Evolutionary conservation across 2,888 invertebrate species (phyloP).

Genomic region (Drosophila mimetica): DNA sequence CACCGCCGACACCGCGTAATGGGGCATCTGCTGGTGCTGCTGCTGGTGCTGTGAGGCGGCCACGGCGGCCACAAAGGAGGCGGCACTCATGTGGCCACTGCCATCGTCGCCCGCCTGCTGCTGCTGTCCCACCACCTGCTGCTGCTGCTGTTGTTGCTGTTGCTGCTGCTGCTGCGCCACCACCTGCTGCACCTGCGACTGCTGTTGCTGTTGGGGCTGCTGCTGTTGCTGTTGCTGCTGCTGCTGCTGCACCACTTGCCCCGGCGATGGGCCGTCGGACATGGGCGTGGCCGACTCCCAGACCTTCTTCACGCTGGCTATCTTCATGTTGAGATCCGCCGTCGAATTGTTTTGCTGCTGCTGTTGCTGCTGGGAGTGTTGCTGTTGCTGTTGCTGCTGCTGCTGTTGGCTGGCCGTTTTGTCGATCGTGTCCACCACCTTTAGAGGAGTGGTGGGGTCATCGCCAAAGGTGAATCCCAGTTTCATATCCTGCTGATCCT

Average conservation of each 20-base stretch:
- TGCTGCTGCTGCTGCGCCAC: constrained; percentile 40
- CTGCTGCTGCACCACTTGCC: constrained; percentile 73
- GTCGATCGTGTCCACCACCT: constrained; percentile 59
- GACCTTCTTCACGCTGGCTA: constrained; percentile 94
- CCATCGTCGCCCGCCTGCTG: constrained; percentile 66
- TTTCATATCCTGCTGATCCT: constrained; percentile 94
- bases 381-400: constrained; percentile 63
- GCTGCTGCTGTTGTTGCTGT: constrained; percentile 52
- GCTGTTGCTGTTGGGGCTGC: constrained; percentile 43
- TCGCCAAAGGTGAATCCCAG: constrained; percentile 95
- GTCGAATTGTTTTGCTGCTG: constrained; percentile 90
- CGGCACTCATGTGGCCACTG: constrained; percentile 78
- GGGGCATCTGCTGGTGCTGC: constrained; percentile 76
- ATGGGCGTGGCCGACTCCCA: constrained; percentile 90
- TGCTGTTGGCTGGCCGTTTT: constrained; percentile 34
- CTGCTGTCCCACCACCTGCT: constrained; percentile 31
- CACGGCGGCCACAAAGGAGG: constrained; percentile 81
- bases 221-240: constrained; percentile 58
- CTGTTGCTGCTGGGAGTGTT: constrained; percentile 75
- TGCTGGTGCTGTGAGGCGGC: constrained; percentile 80
- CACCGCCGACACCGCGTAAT: constrained; percentile 81
- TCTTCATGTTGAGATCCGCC: constrained; percentile 96
- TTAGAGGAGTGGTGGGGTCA: constrained; percentile 82
- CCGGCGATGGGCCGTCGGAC: constrained; percentile 84
- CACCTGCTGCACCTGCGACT: constrained; percentile 45